Base-by-base conservation (phyloP, 2,797 vertebrate species). In the Cephalopachus bancanus region DNA sequence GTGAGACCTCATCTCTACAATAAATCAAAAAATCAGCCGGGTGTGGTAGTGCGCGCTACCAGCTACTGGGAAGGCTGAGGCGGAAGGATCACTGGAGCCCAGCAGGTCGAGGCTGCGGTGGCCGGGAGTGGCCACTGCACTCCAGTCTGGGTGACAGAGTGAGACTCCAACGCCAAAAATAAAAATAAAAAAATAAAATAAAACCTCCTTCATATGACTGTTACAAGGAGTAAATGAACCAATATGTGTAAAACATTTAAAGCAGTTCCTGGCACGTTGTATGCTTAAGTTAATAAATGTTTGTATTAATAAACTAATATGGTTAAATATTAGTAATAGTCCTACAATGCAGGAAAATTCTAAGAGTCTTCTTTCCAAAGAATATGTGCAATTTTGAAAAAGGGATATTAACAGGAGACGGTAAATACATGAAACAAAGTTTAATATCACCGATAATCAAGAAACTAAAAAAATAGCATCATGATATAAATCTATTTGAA, bases 361-460 rank as follows among this genome's bases (percentile, higher is more conserved):
- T 16, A 88, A 76, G 67, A 85, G 89, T 86, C 7, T 89, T 91
- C 44, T 78, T 88, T 89, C 22, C 19, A n/a, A 85, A 91, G 26
- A 12, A 69, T 64, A 15, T 78, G 1, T 60, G 1, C 16, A 64
- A 16, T 89, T 95, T 89, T 95, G 79, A 24, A 91, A 91, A 93
- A 76, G 44, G 30, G 44, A 90, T 10, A 85, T 88, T 72, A 65
- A 28, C 4, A 84, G 87, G 19, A 44, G 14, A 26, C 16, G 76
- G 4, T 88, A 80, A 93, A 84, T 74, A 49, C 3, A 79, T 62
- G 57, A 83, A 84, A 62, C 55, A 65, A 24, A 76, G 51, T 79
- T 88, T 10, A 53, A 53, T 10, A n/a, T 89, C 28, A 51, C 49
- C 91, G 88, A 26, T 76, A 91, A 85, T 83, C 64, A 64, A 89